Evolutionary conservation across 1,140 invertebrate genomes (phyloP).

Genomic region (Heliconius melpomene): DNA sequence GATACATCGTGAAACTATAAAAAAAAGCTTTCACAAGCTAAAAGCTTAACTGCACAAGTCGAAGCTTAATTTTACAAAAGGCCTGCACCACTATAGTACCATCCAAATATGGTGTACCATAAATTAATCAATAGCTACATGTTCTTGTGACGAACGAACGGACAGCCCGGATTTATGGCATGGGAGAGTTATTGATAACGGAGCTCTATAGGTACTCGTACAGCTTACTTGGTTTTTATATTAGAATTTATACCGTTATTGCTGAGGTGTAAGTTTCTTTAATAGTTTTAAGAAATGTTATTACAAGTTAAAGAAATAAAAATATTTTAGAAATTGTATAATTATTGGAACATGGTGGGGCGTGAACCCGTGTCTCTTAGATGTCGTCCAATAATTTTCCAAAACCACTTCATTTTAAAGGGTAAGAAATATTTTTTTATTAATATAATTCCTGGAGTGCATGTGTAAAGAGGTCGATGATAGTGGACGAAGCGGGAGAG

Average conservation of each 20-base stretch:
- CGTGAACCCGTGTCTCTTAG: too few relatives aligned
- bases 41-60: background rate
- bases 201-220: slow-evolving; percentile 34
- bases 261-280: background rate
- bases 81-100: slow-evolving; percentile 39
- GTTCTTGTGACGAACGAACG: slow-evolving; percentile 63
- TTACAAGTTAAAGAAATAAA: too few relatives aligned
- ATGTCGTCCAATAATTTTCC: too few relatives aligned
- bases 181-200: slow-evolving; percentile 62
- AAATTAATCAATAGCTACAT: slow-evolving; percentile 63
- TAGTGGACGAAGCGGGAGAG: too few relatives aligned
- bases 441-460: too few relatives aligned
- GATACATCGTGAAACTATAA: too few relatives aligned
- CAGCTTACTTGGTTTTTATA: slow-evolving; percentile 56
- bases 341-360: too few relatives aligned
- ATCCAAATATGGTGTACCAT: slow-evolving; percentile 61
- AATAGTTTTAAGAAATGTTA: background rate
- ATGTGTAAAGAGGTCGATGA: too few relatives aligned
- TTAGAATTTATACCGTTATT: slow-evolving; percentile 27
- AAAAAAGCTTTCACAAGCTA: background rate
- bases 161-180: slow-evolving; percentile 62
- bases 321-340: too few relatives aligned
- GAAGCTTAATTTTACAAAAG: slow-evolving; percentile 18
- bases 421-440: too few relatives aligned
- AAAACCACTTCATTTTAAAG: too few relatives aligned